These are phyloP conservation scores for Indicator maculatus DNA, from an alignment of 2,113 vertebrate species.

Conservation along the genomic window DNA sequence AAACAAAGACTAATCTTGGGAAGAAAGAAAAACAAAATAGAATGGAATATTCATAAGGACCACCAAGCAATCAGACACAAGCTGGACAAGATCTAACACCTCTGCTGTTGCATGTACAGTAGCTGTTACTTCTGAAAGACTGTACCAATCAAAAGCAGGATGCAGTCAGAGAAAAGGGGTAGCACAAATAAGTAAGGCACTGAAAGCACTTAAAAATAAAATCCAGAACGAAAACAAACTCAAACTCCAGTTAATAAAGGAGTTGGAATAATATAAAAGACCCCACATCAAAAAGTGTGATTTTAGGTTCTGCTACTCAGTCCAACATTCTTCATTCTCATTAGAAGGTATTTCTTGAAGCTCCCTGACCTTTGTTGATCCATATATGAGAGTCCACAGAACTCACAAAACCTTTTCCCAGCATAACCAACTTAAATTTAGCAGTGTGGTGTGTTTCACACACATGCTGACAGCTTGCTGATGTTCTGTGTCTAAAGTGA, in stretches of 20 bases:
- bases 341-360: background rate
- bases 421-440: fast-evolving
- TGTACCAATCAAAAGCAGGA: background rate
- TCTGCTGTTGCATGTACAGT: background rate
- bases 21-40: background rate
- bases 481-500: background rate
- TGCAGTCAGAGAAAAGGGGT: background rate
- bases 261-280: background rate
- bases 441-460: background rate
- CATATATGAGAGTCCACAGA: background rate
- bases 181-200: background rate
- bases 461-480: background rate
- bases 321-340: background rate
- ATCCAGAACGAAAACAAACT: background rate
- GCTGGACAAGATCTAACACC: background rate
- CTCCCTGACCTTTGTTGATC: background rate
- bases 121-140: background rate
- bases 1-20: background rate
- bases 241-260: background rate
- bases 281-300: background rate
- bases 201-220: background rate
- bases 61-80: background rate
- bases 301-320: background rate
- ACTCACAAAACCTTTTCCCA: background rate
- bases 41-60: background rate